Percentiles rank a stretch among this genome's conserved stretches.
Conservation (phyloP, 2,888 invertebrate species). For the Eristalis arbustorum region DNA sequence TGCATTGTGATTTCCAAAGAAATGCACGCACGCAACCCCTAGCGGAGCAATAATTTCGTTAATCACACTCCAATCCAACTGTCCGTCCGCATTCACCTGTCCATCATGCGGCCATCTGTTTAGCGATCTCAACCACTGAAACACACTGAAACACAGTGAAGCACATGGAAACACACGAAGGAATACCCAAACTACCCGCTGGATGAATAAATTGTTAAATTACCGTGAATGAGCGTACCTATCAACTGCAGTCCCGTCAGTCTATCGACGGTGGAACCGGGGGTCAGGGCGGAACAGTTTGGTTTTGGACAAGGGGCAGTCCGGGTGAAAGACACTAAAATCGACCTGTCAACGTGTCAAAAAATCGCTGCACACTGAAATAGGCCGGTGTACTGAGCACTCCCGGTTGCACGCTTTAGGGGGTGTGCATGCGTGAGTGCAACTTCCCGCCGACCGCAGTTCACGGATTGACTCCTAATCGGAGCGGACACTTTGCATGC, state of each 20-base stretch:
- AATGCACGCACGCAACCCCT: slow-evolving; percentile 67
- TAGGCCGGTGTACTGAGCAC: background rate
- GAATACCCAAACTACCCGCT: slow-evolving; percentile 32
- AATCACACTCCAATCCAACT: slow-evolving; percentile 67
- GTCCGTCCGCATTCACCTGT: slow-evolving; percentile 68
- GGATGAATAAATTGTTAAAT: slow-evolving; percentile 64
- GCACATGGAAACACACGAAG: background rate
- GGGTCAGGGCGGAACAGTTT: background rate
- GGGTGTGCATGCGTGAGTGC: slow-evolving; percentile 47
- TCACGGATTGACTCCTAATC: slow-evolving; percentile 59
- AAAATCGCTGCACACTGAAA: slow-evolving; percentile 38
- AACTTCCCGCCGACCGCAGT: slow-evolving; percentile 49
- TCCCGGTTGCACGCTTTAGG: background rate
- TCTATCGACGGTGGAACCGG: background rate
- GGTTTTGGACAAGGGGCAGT: background rate
- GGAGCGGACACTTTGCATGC: slow-evolving; percentile 62
- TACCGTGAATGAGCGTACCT: slow-evolving; percentile 47
- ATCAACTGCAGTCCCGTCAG: background rate
- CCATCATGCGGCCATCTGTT: slow-evolving; percentile 66
- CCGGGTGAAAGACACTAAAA: slow-evolving; percentile 30
- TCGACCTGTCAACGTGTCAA: slow-evolving; percentile 63
- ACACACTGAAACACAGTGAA: background rate
- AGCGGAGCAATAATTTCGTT: slow-evolving; percentile 67
- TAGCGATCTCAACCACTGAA: slow-evolving; percentile 29
- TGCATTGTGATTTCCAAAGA: slow-evolving; percentile 62